Evolutionary conservation across 2,888 invertebrate species (phyloP).

Genomic region (Unio delphinus): DNA sequence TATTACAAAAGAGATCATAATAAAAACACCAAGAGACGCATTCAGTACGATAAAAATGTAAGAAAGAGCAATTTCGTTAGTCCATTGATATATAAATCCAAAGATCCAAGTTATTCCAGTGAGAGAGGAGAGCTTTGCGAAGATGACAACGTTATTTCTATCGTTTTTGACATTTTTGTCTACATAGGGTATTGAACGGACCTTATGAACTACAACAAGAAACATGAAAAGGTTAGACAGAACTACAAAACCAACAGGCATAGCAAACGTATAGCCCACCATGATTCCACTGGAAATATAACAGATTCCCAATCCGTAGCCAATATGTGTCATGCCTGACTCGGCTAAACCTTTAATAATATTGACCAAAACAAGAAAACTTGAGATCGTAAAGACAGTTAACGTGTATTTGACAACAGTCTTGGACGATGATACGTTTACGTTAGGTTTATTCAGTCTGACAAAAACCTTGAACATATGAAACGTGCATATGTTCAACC

Average conservation of each 20-base stretch:
- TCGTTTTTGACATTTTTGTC: conserved; percentile 9
- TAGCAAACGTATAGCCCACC: conserved; percentile 14
- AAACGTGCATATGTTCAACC: conserved; percentile 18
- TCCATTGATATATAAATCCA: conserved; percentile 21
- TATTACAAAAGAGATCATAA: conserved; percentile 21
- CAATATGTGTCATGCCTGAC: conserved; percentile 3
- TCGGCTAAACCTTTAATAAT: conserved; percentile 1
- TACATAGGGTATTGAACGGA: conserved; percentile 4
- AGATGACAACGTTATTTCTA: conserved; percentile 14
- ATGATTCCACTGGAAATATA: conserved; percentile 17
- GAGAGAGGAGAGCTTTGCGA: conserved; percentile 18
- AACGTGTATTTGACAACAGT: conserved; percentile 8
- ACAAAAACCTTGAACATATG: conserved; percentile 22
- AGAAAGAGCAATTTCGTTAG: conserved; percentile 8
- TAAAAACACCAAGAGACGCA: conserved; percentile 23
- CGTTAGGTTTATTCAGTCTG: conserved; percentile 3
- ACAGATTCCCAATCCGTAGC: conserved; percentile 24
- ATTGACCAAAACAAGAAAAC: conserved; percentile 10
- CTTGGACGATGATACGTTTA: not conserved
- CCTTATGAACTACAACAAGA: conserved; percentile 5
- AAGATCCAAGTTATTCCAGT: conserved; percentile 26
- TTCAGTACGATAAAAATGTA: conserved; percentile 24
- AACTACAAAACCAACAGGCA: conserved; percentile 18
- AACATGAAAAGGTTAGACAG: conserved; percentile 18
- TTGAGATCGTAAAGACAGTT: conserved; percentile 6